Percentiles rank a stretch among this genome's conserved stretches.
Conservation (phyloP, 2,888 invertebrate genomes). For the Erebia palarica region DNA sequence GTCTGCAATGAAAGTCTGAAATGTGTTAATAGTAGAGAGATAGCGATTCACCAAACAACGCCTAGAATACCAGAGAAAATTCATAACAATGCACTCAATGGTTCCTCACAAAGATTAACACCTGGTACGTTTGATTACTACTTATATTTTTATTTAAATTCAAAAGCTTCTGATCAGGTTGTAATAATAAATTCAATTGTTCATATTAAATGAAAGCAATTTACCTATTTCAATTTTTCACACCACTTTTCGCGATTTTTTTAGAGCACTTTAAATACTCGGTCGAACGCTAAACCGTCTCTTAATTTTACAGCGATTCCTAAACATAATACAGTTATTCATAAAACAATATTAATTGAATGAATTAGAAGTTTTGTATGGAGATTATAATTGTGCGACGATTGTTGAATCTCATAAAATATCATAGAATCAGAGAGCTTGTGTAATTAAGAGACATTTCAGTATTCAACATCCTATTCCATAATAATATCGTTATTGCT, state of each 20-base stretch:
- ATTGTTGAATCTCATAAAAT: too few species aligned
- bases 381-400: too few species aligned
- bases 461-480: neutral
- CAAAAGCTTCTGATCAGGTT: neutral
- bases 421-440: too few species aligned
- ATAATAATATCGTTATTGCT: neutral
- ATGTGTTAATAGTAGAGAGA: slow-evolving; percentile 61
- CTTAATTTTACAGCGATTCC: too few species aligned
- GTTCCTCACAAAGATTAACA: slow-evolving; percentile 71
- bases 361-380: too few species aligned
- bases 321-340: too few species aligned
- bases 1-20: slow-evolving; percentile 76
- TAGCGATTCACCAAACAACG: slow-evolving; percentile 57
- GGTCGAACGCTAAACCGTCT: neutral
- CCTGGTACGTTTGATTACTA: slow-evolving; percentile 65
- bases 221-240: neutral
- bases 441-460: too few species aligned
- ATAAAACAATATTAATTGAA: too few species aligned
- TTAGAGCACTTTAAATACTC: neutral
- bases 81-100: slow-evolving; percentile 68
- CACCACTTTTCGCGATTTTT: neutral
- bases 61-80: slow-evolving; percentile 69
- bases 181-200: too few species aligned
- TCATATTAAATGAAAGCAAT: slow-evolving; percentile 7
- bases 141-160: slow-evolving; percentile 30